These are phyloP conservation scores for Oscheius sp. DNA, from an alignment of 1,140 invertebrate species.

Conservation along the genomic window DNA sequence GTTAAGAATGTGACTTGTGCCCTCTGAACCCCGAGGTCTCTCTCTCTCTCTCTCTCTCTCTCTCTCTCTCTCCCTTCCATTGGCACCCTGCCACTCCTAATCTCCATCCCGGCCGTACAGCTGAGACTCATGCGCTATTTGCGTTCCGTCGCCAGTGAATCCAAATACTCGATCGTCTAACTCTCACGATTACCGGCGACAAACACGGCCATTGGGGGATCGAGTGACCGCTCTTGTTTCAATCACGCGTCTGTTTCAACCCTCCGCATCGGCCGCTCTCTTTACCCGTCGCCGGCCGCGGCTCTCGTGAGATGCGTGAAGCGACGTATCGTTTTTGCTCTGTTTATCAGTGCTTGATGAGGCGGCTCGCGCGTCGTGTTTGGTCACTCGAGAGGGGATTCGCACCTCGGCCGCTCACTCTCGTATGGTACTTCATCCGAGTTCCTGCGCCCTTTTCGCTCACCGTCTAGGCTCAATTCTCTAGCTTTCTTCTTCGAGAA, in stretches of 20 bases:
- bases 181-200: neutral
- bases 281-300: no score
- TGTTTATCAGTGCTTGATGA: conserved; percentile 10
- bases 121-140: neutral
- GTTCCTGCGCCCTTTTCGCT: no score
- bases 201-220: neutral
- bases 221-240: conserved; percentile 12
- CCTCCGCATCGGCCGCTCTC: neutral
- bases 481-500: neutral
- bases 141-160: neutral
- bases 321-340: conserved; percentile 1
- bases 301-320: no score
- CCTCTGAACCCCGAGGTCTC: no score
- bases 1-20: no score
- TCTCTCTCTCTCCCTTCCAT: no score
- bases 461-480: neutral
- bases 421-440: no score
- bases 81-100: no score
- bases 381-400: conserved; percentile 4
- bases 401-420: neutral
- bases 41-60: no score
- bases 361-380: conserved; percentile 8
- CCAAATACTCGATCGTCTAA: conserved; percentile 7
- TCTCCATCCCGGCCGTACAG: no score
- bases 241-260: neutral